Conservation (phyloP, 2,113 vertebrate species). For the Ctenomys sociabilis region DNA sequence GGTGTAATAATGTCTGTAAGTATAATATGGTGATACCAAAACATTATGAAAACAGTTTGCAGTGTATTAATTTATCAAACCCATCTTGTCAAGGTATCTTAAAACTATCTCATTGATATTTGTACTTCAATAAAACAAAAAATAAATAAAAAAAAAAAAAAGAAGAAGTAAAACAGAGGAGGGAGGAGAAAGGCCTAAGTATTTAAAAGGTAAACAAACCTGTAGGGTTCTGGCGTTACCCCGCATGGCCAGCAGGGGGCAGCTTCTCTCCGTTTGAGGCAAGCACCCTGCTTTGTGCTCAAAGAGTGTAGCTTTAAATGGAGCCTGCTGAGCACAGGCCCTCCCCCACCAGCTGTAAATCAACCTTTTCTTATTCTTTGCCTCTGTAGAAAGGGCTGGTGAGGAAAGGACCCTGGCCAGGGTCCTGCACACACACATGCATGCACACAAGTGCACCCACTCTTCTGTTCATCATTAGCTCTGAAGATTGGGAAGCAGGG, state of each 20-base stretch:
- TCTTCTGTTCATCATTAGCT: background rate
- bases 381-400: background rate
- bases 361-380: slow-evolving; percentile 8
- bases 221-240: background rate
- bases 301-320: background rate
- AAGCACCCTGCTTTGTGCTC: background rate
- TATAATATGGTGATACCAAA: no score
- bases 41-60: no score
- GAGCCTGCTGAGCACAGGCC: background rate
- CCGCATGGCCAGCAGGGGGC: slow-evolving; percentile 83
- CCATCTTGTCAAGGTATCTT: no score
- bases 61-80: no score
- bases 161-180: background rate
- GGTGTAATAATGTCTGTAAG: no score
- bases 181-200: background rate
- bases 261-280: slow-evolving; percentile 75
- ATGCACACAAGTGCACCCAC: background rate
- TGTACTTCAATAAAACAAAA: no score
- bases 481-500: background rate
- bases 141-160: no score
- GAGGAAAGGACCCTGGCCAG: background rate
- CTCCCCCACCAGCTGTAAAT: background rate
- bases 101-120: no score
- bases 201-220: background rate
- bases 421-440: background rate